These are phyloP conservation scores for Pteropus rufus DNA, from an alignment of 2,797 vertebrate genomes.

Conservation along the genomic window DNA sequence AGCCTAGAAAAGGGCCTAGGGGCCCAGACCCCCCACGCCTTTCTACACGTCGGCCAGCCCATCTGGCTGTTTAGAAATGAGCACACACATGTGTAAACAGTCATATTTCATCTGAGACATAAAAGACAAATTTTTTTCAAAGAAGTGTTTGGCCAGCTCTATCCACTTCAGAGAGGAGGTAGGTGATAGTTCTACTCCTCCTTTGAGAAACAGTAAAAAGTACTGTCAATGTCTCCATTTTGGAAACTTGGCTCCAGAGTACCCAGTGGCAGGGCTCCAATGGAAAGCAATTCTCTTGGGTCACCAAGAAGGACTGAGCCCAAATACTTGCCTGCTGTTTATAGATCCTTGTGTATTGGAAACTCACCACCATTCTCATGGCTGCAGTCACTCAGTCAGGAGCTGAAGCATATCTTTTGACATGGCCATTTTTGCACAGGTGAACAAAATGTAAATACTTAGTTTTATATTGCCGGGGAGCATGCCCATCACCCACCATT, in stretches of 20 bases:
- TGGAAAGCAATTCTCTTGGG: neutral
- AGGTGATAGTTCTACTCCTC: neutral
- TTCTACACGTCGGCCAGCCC: accelerated
- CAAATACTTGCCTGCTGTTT: neutral
- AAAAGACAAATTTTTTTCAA: neutral
- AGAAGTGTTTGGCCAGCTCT: neutral
- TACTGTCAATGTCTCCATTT: neutral
- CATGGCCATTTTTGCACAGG: neutral
- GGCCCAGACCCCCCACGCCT: neutral
- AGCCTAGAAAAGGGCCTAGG: neutral
- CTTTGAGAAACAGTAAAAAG: neutral
- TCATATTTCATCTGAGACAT: neutral
- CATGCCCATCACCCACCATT: accelerated
- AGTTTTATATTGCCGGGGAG: neutral
- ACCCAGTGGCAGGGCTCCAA: neutral
- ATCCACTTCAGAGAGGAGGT: neutral
- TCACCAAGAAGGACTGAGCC: neutral
- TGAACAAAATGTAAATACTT: neutral
- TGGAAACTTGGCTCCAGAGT: neutral
- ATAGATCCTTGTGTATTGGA: neutral
- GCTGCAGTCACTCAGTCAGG: neutral
- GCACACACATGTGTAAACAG: neutral
- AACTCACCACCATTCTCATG: neutral
- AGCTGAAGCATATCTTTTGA: neutral
- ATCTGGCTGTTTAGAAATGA: neutral